Conservation (phyloP, 2,113 vertebrate genomes). For the Vanacampus margaritifer region DNA sequence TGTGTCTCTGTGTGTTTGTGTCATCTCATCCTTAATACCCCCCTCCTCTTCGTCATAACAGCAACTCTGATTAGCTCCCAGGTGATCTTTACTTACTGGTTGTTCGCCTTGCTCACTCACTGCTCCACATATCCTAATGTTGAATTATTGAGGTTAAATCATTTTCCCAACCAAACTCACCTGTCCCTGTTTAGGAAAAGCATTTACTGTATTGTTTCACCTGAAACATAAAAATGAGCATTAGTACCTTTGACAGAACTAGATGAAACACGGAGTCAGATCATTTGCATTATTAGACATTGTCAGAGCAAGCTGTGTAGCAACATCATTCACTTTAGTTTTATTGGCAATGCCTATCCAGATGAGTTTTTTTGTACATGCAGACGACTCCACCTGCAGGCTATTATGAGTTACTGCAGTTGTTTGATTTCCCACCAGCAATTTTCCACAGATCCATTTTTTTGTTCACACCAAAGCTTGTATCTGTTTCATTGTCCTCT, state of each 20-base stretch:
- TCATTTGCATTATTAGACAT: conserved; percentile 17
- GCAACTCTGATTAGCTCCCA: conserved; percentile 22
- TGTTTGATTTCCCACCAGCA: conserved; percentile 32
- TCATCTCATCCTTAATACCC: conserved; percentile 18
- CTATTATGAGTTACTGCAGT: conserved; percentile 20
- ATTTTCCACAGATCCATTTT: not conserved
- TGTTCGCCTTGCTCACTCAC: not conserved
- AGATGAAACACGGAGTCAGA: not conserved
- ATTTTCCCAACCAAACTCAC: conserved; percentile 39
- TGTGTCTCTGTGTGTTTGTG: conserved; percentile 18
- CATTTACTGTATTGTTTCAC: no score
- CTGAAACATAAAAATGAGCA: not conserved
- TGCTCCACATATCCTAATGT: conserved; percentile 26
- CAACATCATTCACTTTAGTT: conserved; percentile 7
- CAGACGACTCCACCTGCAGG: conserved; percentile 57
- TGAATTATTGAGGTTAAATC: conserved; percentile 63
- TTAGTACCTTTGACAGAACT: not conserved
- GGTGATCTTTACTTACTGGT: conserved; percentile 15
- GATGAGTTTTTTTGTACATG: conserved; percentile 2
- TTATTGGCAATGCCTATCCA: conserved; percentile 17
- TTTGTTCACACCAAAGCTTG: not conserved
- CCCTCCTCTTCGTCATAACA: conserved; percentile 2
- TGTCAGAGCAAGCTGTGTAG: conserved; percentile 13
- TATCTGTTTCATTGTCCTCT: not conserved
- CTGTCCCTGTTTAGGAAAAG: not conserved